Base-by-base conservation (phyloP, 2,888 invertebrate genomes). In the Eristalinus aeneus region DNA sequence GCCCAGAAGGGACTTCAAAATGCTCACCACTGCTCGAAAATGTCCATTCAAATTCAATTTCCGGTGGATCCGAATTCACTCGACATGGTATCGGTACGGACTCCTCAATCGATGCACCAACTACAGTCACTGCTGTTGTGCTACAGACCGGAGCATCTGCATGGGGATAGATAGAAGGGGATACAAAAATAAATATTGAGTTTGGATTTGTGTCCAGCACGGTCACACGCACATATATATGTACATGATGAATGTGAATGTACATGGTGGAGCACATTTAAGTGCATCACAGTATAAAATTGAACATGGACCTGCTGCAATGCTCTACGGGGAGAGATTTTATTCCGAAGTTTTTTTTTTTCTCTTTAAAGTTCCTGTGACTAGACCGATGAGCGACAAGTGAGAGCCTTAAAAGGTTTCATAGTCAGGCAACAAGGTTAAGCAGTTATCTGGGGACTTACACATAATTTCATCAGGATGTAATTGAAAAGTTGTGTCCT, bases 21-120 rank as follows among this genome's bases (percentile, higher is more conserved):
- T 96, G 96, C 91, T 97, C 97, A 12, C 97, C 97, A 89, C 97
- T 97, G 91, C 97, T 97, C 92, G 97, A 97, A 93, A 97, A 97
- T 90, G 97, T 96, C 97, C 97, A 97, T 89, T 96, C 95, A 92
- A 97, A 97, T 76, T 95, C 95, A 88, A 97, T 96, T 90, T 96
- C 96, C 83, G 95, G 95, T 0, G 97, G 97, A 93, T 97, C 97
- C 34, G 97, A 97, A 32, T 97, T 96, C 80, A 97, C 97, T 88
- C 97, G 96, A 91, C 97, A 97, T n/a, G 95, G 94, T 79, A 97
- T 95, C 86, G 95, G 95, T 84, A 97, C 94, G 2, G 95, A 95
- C 91, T 98, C 98, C 91, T 97, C 97, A 88, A 97, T 93, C 72
- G 97, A 97, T 10, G 97, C 97, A 11, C 97, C 98, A 78, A 98